Evolutionary conservation across 1,140 invertebrate species (phyloP), one percentile per base, ranked within the genome.

Genomic region (Schlechtendalia chinensis): DNA sequence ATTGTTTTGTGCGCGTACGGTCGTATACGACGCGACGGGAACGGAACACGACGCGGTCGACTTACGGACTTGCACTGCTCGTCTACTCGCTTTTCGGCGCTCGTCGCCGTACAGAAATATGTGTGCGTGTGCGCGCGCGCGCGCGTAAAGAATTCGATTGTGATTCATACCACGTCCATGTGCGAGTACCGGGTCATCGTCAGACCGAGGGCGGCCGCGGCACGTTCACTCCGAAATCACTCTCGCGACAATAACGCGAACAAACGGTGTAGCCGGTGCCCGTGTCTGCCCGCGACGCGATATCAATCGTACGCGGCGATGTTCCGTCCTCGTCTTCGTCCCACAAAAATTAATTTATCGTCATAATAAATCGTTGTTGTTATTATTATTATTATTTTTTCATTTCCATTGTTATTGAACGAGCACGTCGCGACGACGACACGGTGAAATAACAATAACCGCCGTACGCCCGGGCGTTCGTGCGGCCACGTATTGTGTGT

Each of bases 301-400:
- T 50, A 50, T 50, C 39, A 22, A 69, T 69, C 65, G 39, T 24
- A 50, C 47, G 1, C 8, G 14, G 14, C 12, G 5, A 17, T 16
- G 29, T 72, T 72, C 69, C 45, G 69, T 72, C 69, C 50, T 72
- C 69, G 69, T 72, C 24, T 53, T 53, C 69, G 69, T 24, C 47
- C 69, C 69, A 72, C 69, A 72, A 54, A 71, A 71, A 72, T 72
- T 53, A 54, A 71, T 71, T 71, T 53, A 14, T 19, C 19, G 10
- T 29, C 27, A 29, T 53, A 24, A 54, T 29, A 53, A 29, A 24
- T 27, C 19, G 39, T 67, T 69, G 27, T 50, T 50, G 22, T 69
- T 47, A 16, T 50, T 24, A 17, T 39, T 3, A n/a, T n/a, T n/a
- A n/a, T n/a, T n/a, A n/a, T n/a, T 39, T 39, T 39, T 39, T 47